These are phyloP conservation scores for Moxostoma hubbsi DNA, from an alignment of 2,797 vertebrate species.

Conservation along the genomic window DNA sequence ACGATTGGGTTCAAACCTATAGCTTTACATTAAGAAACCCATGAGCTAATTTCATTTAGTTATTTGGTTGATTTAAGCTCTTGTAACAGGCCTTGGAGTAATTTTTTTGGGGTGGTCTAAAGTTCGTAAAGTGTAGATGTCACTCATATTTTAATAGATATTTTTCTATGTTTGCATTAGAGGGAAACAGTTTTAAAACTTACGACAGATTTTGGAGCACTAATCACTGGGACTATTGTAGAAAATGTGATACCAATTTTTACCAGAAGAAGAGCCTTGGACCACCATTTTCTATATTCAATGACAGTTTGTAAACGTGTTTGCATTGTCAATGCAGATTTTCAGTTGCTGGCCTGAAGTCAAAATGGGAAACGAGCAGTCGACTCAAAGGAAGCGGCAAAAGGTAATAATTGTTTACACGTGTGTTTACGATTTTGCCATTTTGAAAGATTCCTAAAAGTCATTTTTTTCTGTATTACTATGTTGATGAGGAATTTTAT, in stretches of 20 bases:
- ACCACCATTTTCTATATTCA: too few relatives aligned
- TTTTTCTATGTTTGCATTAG: background rate
- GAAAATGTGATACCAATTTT: too few relatives aligned
- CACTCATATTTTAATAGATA: background rate
- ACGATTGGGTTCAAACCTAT: too few relatives aligned
- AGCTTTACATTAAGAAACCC: background rate
- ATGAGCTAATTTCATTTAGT: background rate
- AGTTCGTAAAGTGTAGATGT: background rate
- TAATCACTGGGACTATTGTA: too few relatives aligned
- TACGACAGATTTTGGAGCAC: too few relatives aligned
- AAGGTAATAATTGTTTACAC: slow-evolving; percentile 62
- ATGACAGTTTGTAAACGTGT: background rate
- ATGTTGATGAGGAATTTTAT: background rate
- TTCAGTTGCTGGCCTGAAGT: slow-evolving; percentile 31
- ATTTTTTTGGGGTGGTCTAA: background rate
- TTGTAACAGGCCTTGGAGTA: background rate
- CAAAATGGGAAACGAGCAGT: slow-evolving; percentile 79
- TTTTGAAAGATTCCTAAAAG: too few relatives aligned
- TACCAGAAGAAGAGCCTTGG: too few relatives aligned
- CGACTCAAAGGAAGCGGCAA: slow-evolving; percentile 52
- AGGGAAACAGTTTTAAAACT: background rate
- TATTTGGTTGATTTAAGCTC: background rate
- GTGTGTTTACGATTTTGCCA: background rate
- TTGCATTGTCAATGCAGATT: slow-evolving; percentile 25
- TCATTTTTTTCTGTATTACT: too few relatives aligned